These are phyloP conservation scores for Threskiornis aethiopicus DNA, from an alignment of 2,797 vertebrate species.

Conservation along the genomic window DNA sequence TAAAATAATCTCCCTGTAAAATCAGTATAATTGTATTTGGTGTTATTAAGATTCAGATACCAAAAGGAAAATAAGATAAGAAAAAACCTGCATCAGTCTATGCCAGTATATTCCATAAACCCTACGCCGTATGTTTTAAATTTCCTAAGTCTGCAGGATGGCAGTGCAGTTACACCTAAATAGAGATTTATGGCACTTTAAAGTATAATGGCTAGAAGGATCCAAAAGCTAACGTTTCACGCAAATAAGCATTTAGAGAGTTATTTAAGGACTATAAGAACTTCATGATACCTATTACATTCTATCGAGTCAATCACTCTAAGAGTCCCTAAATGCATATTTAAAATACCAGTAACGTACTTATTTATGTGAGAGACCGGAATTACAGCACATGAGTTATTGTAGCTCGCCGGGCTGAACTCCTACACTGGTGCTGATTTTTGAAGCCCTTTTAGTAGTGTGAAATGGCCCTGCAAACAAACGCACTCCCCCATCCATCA, in stretches of 20 bases:
- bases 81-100: background rate
- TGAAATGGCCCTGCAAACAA: background rate
- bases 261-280: background rate
- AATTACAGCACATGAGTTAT: background rate
- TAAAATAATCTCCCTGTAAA: background rate
- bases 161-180: background rate
- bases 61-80: background rate
- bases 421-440: background rate
- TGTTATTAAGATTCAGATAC: background rate
- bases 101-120: background rate
- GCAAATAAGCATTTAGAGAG: background rate
- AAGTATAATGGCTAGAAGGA: background rate
- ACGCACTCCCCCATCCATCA: fast-evolving
- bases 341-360: background rate
- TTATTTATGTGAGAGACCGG: background rate
- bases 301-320: background rate
- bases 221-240: background rate
- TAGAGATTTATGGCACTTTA: background rate
- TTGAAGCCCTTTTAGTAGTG: background rate
- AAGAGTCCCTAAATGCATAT: background rate
- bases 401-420: background rate
- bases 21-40: background rate
- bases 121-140: background rate
- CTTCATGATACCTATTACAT: background rate
- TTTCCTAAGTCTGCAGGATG: background rate